A percentile compares a stretch with the other conserved stretches of the same genome.
Conservation (phyloP, 2,113 vertebrate species). For the Abramis brama region DNA sequence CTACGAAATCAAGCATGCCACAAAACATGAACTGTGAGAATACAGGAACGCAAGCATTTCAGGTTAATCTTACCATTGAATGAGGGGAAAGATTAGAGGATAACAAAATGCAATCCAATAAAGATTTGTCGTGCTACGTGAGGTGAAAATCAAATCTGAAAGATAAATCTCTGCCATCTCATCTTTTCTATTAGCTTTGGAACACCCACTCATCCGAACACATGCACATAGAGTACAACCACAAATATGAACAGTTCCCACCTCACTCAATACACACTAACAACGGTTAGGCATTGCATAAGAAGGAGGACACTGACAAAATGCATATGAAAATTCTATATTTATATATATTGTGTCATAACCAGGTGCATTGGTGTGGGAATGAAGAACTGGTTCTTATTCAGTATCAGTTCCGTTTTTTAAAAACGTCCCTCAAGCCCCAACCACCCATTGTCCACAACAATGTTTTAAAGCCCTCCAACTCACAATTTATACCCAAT, state of each 20-base stretch:
- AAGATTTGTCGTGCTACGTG: slow-evolving; percentile 26
- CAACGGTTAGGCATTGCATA: neutral
- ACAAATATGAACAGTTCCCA: slow-evolving; percentile 38
- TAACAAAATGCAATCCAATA: slow-evolving; percentile 49
- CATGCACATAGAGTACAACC: slow-evolving; percentile 37
- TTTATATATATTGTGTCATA: neutral
- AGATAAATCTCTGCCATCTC: slow-evolving; percentile 33
- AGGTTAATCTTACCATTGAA: slow-evolving; percentile 45
- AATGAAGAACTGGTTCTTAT: neutral
- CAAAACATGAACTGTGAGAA: neutral
- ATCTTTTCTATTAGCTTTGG: slow-evolving; percentile 11
- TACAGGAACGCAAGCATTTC: slow-evolving; percentile 18
- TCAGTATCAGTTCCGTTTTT: neutral
- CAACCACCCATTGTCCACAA: no score
- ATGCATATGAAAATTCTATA: neutral
- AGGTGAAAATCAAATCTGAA: slow-evolving; percentile 41
- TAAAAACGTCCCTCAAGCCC: neutral
- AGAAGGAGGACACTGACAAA: neutral
- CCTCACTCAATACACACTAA: neutral
- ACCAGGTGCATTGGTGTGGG: neutral
- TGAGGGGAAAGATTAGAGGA: slow-evolving; percentile 37
- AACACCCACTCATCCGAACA: slow-evolving; percentile 34
- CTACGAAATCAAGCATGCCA: neutral
- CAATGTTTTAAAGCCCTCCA: no score
- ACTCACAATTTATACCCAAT: no score